Evolutionary conservation across 2,797 vertebrate genomes (phyloP), one percentile per base, ranked within the genome.

Genomic region (Protonibea diacanthus): DNA sequence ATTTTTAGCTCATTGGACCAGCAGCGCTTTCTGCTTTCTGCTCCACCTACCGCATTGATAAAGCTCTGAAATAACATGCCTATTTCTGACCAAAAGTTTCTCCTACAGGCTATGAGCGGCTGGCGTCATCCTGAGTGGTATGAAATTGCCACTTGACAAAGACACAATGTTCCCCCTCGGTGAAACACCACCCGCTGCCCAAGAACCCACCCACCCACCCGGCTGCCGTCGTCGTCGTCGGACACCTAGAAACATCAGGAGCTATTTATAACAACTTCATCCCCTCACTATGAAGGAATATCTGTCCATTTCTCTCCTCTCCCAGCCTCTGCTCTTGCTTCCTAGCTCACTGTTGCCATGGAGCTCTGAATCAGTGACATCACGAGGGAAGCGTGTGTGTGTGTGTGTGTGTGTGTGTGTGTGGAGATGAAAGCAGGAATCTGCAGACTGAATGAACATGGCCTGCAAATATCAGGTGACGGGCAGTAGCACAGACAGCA

Each of bases 331-430:
- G 1, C 33, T 38, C 69, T 73, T 21, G 48, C 63, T 76, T 74
- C 80, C 63, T 83, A 4, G 57, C 83, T 88, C 88, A 6, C 89
- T 90, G 95, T 96, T 96, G 93, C 94, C 91, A 96, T 96, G 95
- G 95, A 87, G 91, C 89, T 85, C 27, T 14, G 85, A 91, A 88
- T 86, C 86, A 84, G 89, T 95, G 94, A 95, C 94, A 93, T 96
- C 94, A 94, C 80, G 14, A 7, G 82, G 60, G 65, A 60, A 51
- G 49, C n/a, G 72, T 15, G 77, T 57, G 73, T 71, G 74, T 29
- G 68, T 70, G 71, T 60, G 61, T 25, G 52, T 45, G 59, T 9
- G 62, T 56, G 69, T 25, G 45, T 68, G 71, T 47, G 66, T 23
- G 49, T 44, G 72, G 58, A 90, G 86, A 92, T 91, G 78, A 92